Base-by-base conservation (phyloP, 2,888 invertebrate genomes). In the Odontocolon sp. region DNA sequence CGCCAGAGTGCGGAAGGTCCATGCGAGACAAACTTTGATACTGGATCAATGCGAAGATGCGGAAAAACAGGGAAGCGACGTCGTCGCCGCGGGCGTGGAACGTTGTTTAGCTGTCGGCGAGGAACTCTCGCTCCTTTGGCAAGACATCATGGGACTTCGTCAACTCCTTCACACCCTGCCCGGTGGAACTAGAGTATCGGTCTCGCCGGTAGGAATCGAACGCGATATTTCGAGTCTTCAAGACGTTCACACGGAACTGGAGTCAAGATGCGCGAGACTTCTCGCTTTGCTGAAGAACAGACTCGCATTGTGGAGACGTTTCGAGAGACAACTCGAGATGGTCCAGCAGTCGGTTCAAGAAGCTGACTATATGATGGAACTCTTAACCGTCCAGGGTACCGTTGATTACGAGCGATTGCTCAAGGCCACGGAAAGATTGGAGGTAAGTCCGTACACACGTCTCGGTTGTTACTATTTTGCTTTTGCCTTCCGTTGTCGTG, bases 321-420 rank as follows among this genome's bases (percentile, higher is more conserved):
- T 95, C 87, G 96, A 96, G 86, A 91, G 93, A 1, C 95, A 96
- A 83, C 89, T 96, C 81, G 96, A 96, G 83, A 86, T 94, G 87
- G 96, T 96, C 8, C 95, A 96, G 78, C 94, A 95, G 59, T 96
- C 95, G 0, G 96, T 96, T 0, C 93, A 96, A 68, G 96, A 96
- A 84, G 95, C 96, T 0, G 96, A 96, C 88, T 96, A 96, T 84
- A 96, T 96, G 96, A 95, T 96, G 92, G 96, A 96, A 81, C 91
- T 96, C 72, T 92, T 96, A 9, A 95, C 95, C 0, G 95, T 96
- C 0, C 96, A 96, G 87, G 96, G 96, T 0, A 95, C 95, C 77
- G 95, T 96, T 11, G 96, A 97, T 89, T 96, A 96, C 85, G 96
- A 96, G 80, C 92, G 96, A 5, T 91, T 97, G 71, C 92, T 95